A percentile compares a stretch with the other conserved stretches of the same genome.
Evolutionary conservation across 2,113 vertebrate species (phyloP).

Genomic region (Triplophysa rosa): DNA sequence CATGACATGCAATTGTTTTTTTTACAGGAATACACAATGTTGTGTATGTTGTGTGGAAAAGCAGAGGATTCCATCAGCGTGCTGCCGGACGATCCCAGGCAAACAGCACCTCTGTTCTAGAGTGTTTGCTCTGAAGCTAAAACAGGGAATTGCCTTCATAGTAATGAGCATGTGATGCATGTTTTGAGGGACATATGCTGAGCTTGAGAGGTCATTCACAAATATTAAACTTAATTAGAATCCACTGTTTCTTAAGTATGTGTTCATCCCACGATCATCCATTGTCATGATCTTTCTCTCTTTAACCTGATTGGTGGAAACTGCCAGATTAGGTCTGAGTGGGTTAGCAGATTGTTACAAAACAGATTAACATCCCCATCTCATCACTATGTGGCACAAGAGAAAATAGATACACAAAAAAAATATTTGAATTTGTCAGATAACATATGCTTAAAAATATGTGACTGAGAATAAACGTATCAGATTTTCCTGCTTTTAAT

Average conservation of each 20-base stretch:
- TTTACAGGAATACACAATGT: constrained; percentile 93
- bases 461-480: background rate
- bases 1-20: background rate
- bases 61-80: constrained; percentile 94
- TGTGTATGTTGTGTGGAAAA: constrained; percentile 94
- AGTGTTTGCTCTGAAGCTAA: background rate
- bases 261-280: background rate
- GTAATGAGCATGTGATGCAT: background rate
- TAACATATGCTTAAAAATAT: constrained; percentile 7
- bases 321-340: background rate
- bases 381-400: background rate
- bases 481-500: background rate
- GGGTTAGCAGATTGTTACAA: background rate
- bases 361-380: background rate
- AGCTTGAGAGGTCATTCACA: background rate
- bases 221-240: constrained; percentile 5
- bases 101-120: constrained; percentile 89
- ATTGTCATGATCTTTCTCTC: background rate
- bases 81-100: constrained; percentile 91
- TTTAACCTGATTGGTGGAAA: background rate
- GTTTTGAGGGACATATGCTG: background rate
- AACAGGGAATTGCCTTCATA: background rate
- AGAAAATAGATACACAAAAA: background rate
- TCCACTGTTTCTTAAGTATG: no score
- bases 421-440: background rate